Percentiles rank a stretch among this genome's conserved stretches.
Evolutionary conservation across 1,140 invertebrate genomes (phyloP).

Genomic region (Drosophila simulans): DNA sequence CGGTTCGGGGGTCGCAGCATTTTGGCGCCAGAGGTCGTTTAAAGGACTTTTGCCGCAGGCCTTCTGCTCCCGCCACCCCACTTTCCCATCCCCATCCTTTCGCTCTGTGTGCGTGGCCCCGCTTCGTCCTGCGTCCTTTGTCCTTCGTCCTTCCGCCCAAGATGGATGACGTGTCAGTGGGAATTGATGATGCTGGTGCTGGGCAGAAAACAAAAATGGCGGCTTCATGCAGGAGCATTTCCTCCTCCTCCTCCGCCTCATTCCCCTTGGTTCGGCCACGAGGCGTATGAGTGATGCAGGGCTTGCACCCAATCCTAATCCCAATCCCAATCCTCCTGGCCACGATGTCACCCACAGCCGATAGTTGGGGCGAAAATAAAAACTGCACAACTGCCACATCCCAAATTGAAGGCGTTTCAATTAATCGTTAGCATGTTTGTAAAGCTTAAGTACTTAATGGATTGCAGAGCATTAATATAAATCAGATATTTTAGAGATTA

Average conservation of each 20-base stretch:
- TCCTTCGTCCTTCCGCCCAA: slow-evolving; percentile 33
- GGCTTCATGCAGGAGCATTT: slow-evolving; percentile 45
- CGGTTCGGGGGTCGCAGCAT: slow-evolving; percentile 71
- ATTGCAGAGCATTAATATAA: too few relatives aligned
- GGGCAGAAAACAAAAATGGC: slow-evolving; percentile 76
- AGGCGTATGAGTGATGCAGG: slow-evolving; percentile 48
- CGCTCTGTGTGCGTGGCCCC: slow-evolving; percentile 18
- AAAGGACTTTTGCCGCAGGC: slow-evolving; percentile 80
- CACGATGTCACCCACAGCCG: slow-evolving; percentile 25
- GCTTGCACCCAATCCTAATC: slow-evolving; percentile 15
- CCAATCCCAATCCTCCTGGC: not conserved
- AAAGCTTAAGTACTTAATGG: not conserved
- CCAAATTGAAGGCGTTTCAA: slow-evolving; percentile 4
- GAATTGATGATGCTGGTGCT: slow-evolving; percentile 78
- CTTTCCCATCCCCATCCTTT: not conserved
- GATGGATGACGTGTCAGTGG: slow-evolving; percentile 83
- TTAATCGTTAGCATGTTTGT: slow-evolving; percentile 3
- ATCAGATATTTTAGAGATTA: too few relatives aligned
- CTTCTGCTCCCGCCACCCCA: slow-evolving; percentile 32
- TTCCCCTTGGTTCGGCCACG: slow-evolving; percentile 7
- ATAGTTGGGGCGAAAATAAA: not conserved
- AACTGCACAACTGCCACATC: not conserved
- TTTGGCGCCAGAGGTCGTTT: slow-evolving; percentile 83
- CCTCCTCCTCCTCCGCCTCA: not conserved
- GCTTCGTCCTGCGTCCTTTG: not conserved